Evolutionary conservation across 2,113 vertebrate species (phyloP), one percentile per base, ranked within the genome.

Genomic region (Pseudolaguvia tuberculata): DNA sequence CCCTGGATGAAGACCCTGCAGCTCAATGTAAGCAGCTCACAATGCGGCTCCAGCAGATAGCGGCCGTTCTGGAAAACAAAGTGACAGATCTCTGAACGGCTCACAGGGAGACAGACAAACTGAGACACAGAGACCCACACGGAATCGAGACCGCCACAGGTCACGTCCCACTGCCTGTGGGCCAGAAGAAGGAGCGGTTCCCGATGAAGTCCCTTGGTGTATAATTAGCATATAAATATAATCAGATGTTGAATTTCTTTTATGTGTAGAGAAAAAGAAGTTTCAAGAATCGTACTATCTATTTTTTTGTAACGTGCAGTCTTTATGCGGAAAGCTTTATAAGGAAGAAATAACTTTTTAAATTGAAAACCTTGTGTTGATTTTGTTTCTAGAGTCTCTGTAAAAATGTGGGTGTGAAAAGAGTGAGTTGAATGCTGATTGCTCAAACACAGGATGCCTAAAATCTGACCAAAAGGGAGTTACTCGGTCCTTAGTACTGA

Each of bases 21-120:
- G 93, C 96, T 81, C 96, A 98, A 89, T 98, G 94, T 91, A 99
- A 98, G 93, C 96, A 98, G 90, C 92, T 99, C 86, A 93, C 96
- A 85, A 91, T 94, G 87, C 93, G 96, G 88, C 93, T 98, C 79
- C 95, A 98, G 89, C 96, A 97, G 89, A 95, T 99, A 68, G 95
- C 95, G 5, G 95, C 97, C 42, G 93, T 94, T 0, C 89, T 99
- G 80, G 96, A 99, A 90, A 94, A 98, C 91, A 98, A 98, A 93
- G 94, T 98, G 89, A 98, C 96, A 45, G 96, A 95, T 91, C 95
- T 98, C 90, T 99, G 93, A 95, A 89, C 89, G 80, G 78, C 73
- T 77, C 27, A 45, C 55, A 21, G 5, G 42, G 47, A 27, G 50
- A 76, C 47, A 47, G 61, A 55, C 56, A 39, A 50, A 48, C 6